These are phyloP conservation scores for Xestia rhomboidea DNA, from an alignment of 2,888 invertebrate species.

Conservation along the genomic window DNA sequence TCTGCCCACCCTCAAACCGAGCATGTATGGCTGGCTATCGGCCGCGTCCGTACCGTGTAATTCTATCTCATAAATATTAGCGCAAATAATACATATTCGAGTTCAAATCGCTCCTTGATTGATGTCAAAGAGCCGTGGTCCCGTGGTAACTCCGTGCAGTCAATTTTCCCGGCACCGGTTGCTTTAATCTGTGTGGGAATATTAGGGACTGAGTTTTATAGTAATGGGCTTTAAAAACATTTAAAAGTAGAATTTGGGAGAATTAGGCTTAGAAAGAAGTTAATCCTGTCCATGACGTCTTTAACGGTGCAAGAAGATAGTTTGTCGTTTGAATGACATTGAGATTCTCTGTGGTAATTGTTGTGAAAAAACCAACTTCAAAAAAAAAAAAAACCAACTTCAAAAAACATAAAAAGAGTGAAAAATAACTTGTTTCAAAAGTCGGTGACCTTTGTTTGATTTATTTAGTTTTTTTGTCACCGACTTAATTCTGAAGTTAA, in stretches of 20 bases:
- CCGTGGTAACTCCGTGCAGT: conserved; percentile 44
- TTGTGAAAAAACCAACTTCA: neutral
- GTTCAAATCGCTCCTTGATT: conserved; percentile 73
- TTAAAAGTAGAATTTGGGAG: neutral
- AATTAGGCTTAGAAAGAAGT: neutral
- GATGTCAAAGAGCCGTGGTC: conserved; percentile 70
- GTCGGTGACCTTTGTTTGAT: too few relatives aligned
- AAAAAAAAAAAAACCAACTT: too few relatives aligned
- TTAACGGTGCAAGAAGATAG: neutral
- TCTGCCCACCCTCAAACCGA: conserved; percentile 38
- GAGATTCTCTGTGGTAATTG: neutral
- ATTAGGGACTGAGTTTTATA: neutral
- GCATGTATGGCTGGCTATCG: conserved; percentile 54
- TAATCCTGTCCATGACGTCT: neutral
- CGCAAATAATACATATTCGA: conserved; percentile 78
- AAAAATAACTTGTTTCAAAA: too few relatives aligned
- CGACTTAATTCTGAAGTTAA: too few relatives aligned
- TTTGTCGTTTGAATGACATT: neutral
- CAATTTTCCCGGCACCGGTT: conserved; percentile 16
- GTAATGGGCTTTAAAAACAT: neutral
- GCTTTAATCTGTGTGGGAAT: conserved; percentile 24
- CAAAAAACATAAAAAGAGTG: too few relatives aligned
- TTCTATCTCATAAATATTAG: conserved; percentile 79
- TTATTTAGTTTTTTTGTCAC: too few relatives aligned
- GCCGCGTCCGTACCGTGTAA: conserved; percentile 73